Evolutionary conservation across 2,797 vertebrate genomes (phyloP).

Genomic region (Darevskia mixta): DNA sequence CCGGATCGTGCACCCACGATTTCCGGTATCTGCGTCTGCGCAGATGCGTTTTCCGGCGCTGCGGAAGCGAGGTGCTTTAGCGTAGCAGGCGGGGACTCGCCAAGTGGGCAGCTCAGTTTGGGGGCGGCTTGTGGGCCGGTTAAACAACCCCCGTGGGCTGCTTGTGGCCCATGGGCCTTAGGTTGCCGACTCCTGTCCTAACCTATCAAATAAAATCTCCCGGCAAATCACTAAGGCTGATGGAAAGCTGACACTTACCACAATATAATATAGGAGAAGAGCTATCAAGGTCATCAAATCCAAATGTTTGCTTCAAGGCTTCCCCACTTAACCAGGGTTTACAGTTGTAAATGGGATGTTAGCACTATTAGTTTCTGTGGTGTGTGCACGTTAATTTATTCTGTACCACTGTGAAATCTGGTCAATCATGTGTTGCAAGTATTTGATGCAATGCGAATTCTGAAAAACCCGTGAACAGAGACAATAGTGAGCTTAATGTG

Average conservation of each 20-base stretch:
- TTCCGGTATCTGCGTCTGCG: too few relatives aligned
- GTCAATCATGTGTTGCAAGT: background rate
- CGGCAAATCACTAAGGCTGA: slow-evolving; percentile 46
- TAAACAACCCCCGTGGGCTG: too few relatives aligned
- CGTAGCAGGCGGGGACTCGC: too few relatives aligned
- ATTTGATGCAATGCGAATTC: background rate
- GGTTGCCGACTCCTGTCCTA: background rate
- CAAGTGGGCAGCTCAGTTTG: too few relatives aligned
- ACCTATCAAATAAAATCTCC: background rate
- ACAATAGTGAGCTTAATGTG: background rate
- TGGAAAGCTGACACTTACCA: slow-evolving; percentile 5
- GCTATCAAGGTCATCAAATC: background rate
- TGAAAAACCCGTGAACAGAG: background rate
- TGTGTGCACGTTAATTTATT: background rate
- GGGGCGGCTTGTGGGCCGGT: too few relatives aligned
- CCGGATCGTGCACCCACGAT: too few relatives aligned
- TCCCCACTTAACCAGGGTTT: too few relatives aligned
- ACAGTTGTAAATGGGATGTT: background rate
- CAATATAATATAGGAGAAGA: background rate
- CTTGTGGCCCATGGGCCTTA: too few relatives aligned
- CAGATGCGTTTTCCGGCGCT: too few relatives aligned
- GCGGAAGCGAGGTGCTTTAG: too few relatives aligned
- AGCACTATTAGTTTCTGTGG: background rate
- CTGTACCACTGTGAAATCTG: background rate
- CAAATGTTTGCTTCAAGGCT: background rate